Evolutionary conservation across 2,888 invertebrate genomes (phyloP).

Genomic region (Anoncus sp.): DNA sequence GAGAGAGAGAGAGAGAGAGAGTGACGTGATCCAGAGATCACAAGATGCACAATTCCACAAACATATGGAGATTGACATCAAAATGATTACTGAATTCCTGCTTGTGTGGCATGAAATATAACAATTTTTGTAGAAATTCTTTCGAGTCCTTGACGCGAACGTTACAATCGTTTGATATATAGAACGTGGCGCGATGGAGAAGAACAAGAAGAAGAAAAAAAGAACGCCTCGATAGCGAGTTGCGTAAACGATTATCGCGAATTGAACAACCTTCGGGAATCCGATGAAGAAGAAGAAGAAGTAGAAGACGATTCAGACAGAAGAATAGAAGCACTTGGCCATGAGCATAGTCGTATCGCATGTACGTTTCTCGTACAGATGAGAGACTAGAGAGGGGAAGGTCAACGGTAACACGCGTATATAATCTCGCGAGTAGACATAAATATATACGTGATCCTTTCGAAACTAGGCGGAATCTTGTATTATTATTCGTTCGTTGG

Average conservation of each 20-base stretch:
- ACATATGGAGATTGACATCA: neutral
- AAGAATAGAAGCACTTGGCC: constrained; percentile 41
- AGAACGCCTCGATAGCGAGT: constrained; percentile 31
- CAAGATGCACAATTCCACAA: neutral
- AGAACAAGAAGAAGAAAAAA: neutral
- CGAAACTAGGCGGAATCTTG: constrained; percentile 13
- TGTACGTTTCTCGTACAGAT: neutral
- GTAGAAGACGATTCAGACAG: constrained; percentile 7
- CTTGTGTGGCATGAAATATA: neutral
- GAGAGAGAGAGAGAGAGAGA: too few relatives aligned
- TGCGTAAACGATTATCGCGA: constrained; percentile 42
- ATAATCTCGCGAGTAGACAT: neutral
- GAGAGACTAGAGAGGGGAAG: neutral
- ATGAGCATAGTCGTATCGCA: constrained; percentile 17
- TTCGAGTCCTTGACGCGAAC: constrained; percentile 36
- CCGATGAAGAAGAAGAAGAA: constrained; percentile 24
- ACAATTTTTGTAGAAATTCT: neutral
- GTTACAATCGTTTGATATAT: neutral
- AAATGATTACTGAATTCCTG: constrained; percentile 2
- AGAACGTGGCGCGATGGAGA: neutral
- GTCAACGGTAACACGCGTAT: neutral
- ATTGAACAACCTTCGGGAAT: constrained; percentile 39
- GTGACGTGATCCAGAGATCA: too few relatives aligned
- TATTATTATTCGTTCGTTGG: neutral
- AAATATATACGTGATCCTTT: constrained; percentile 18